Conservation (phyloP, 2,888 invertebrate genomes). For the Priocnemis perturbator region DNA sequence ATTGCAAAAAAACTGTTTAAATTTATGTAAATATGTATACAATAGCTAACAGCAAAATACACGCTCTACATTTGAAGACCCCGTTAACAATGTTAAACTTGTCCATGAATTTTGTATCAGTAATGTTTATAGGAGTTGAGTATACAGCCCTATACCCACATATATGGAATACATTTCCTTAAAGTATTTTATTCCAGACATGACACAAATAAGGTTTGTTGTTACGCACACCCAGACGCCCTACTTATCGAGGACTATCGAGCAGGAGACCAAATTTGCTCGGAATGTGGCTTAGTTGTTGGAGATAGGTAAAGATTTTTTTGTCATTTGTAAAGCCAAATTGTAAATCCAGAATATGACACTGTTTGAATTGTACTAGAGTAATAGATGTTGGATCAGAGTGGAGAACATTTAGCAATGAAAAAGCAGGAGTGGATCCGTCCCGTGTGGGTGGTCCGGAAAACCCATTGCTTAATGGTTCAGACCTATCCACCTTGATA, state of each 20-base stretch:
- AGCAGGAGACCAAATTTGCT: conserved; percentile 99
- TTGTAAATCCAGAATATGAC: conserved; percentile 4
- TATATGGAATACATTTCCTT: conserved; percentile 24
- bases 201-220: conserved; percentile 88
- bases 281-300: conserved; percentile 99
- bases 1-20: too few relatives aligned
- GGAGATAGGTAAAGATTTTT: conserved; percentile 88
- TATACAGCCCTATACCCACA: conserved; percentile 15
- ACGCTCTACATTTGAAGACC: too few relatives aligned
- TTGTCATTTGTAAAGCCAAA: not conserved
- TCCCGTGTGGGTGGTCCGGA: conserved; percentile 99
- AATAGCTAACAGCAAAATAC: too few relatives aligned
- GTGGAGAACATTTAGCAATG: conserved; percentile 99
- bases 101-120: not conserved
- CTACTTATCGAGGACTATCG: conserved; percentile 98
- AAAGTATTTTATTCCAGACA: conserved; percentile 77
- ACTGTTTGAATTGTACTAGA: conserved; percentile 76
- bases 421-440: conserved; percentile 96
- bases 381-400: conserved; percentile 99
- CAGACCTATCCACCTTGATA: conserved; percentile 98
- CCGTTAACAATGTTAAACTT: not conserved
- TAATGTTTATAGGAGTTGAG: not conserved
- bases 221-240: conserved; percentile 96
- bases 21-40: too few relatives aligned
- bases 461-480: conserved; percentile 96